Conservation (phyloP, 1,140 invertebrate species). For the Temnothorax curvispinosus region DNA sequence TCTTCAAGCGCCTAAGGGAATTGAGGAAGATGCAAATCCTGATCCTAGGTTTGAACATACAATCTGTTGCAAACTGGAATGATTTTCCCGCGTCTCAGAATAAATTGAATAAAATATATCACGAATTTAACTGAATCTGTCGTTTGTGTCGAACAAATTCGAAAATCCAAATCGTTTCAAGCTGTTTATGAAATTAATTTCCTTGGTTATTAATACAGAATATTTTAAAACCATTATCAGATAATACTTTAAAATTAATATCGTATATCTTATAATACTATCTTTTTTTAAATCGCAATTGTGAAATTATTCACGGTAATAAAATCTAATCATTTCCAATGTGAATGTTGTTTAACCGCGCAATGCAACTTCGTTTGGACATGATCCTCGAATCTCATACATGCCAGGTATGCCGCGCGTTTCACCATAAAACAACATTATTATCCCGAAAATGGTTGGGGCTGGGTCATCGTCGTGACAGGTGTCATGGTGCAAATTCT, state of each 20-base stretch:
- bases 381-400: constrained; percentile 65
- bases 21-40: constrained; percentile 67
- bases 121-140: background rate
- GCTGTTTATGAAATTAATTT: background rate
- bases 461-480: constrained; percentile 87
- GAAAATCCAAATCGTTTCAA: background rate
- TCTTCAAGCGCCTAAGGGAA: constrained; percentile 46
- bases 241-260: background rate
- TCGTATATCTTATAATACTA: background rate
- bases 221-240: background rate
- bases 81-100: background rate
- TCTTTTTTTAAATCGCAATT: background rate
- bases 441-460: constrained; percentile 90
- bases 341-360: background rate
- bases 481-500: constrained; percentile 86
- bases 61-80: constrained; percentile 10
- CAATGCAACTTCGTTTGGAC: background rate
- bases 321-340: background rate
- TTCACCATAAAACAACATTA: constrained; percentile 87
- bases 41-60: constrained; percentile 70
- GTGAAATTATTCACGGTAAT: background rate
- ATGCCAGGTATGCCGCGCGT: constrained; percentile 80
- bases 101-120: constrained; percentile 1
- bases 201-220: background rate
- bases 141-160: background rate